Evolutionary conservation across 2,888 invertebrate species (phyloP), one percentile per base, ranked within the genome.

Genomic region (Apocheima hispidaria): DNA sequence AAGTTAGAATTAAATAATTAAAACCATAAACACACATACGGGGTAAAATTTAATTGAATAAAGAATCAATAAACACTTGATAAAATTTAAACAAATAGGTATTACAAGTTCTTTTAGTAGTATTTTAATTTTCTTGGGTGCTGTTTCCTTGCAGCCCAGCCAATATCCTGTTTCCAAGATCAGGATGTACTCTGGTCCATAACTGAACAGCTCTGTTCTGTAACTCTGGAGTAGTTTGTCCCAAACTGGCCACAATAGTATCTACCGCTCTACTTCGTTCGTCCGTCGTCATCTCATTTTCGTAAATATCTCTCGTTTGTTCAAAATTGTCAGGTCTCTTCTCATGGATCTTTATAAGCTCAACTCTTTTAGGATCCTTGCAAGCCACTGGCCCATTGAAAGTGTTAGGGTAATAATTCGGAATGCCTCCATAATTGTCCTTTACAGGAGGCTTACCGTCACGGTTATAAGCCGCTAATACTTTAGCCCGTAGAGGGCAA

Each of bases 381-480:
- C 94, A 94, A 38, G 94, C 94, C 56, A 94, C 92, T 0, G 98
- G 97, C 0, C 98, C 98, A 68, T 94, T 90, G 84, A 97, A 99
- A 66, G 97, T 97, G 90, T 99, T 99, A 0, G 99, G 98, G 88
- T 94, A 97, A 81, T 98, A 99, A 86, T 98, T 98, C 0, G 98
- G 98, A 0, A 96, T 96, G n/a, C 96, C 96, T 20, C 94, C 95
- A 83, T 96, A 97, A 80, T 97, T 98, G 71, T 95, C 94, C 23
- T 93, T 88, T n/a, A 94, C 92, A 33, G 95, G 93, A 92, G 95
- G 95, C 5, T 94, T 90, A 0, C 98, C 98, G 81, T 98, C 98
- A 16, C 98, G 94, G 84, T 97, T 97, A 79, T 96, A 98, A 1
- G 33, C n/a, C n/a, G n/a, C 49, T 14, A 49, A 96, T 53, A 86